These are phyloP conservation scores for Sebastes iracundus DNA, from an alignment of 2,797 vertebrate species.

Conservation along the genomic window DNA sequence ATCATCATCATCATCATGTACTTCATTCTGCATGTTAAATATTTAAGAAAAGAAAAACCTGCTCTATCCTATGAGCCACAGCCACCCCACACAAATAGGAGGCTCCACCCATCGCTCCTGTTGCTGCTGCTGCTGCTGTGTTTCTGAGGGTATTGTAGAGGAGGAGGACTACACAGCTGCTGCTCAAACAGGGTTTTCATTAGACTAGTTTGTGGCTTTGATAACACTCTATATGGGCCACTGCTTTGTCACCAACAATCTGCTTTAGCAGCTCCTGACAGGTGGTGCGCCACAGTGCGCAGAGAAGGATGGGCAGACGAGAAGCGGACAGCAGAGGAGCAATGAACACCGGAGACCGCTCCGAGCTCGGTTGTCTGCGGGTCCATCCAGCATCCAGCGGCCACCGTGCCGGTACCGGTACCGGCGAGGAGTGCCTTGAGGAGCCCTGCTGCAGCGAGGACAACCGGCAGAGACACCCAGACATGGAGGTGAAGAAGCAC, in stretches of 20 bases:
- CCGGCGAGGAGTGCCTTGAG: constrained; percentile 12
- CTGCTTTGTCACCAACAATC: not conserved
- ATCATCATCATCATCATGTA: not conserved
- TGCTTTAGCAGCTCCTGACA: constrained; percentile 37
- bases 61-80: too few relatives aligned
- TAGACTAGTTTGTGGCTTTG: not conserved
- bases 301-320: constrained; percentile 77
- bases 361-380: constrained; percentile 69
- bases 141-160: not conserved
- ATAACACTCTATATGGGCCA: constrained; percentile 3
- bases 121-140: constrained; percentile 57
- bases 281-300: constrained; percentile 58
- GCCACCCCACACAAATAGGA: not conserved
- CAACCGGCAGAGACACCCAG: constrained; percentile 2
- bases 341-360: constrained; percentile 61
- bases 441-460: constrained; percentile 23
- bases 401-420: not conserved
- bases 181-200: not conserved
- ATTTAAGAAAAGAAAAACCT: not conserved
- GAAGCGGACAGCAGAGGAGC: constrained; percentile 66
- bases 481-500: constrained; percentile 78
- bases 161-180: too few relatives aligned
- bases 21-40: not conserved
- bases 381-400: constrained; percentile 45
- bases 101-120: constrained; percentile 57